Evolutionary conservation across 2,888 invertebrate species (phyloP).

Genomic region (Sipha maydis): DNA sequence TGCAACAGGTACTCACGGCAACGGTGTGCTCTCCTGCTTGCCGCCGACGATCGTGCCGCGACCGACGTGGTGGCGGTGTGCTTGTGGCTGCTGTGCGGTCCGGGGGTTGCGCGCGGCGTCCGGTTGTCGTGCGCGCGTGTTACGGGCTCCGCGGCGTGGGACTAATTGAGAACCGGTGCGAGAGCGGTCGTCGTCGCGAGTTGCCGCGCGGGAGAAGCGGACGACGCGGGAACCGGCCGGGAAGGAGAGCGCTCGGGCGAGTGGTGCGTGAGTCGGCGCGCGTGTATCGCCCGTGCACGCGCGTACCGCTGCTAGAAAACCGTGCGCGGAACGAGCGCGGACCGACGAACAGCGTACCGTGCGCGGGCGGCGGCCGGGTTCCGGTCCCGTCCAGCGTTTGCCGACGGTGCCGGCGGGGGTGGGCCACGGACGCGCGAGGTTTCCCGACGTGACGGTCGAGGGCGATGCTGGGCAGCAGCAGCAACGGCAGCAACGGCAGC

Average conservation of each 20-base stretch:
- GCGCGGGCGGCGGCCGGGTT: too few species aligned
- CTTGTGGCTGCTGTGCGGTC: too few species aligned
- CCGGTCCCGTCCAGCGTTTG: too few species aligned
- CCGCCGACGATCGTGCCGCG: too few species aligned
- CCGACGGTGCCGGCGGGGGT: too few species aligned
- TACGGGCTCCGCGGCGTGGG: not conserved
- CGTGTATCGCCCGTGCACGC: not conserved
- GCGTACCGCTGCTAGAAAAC: not conserved
- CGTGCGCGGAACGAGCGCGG: not conserved
- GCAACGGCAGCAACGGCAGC: not conserved
- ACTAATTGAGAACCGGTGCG: too few species aligned
- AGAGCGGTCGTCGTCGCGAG: not conserved
- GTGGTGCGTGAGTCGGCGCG: not conserved
- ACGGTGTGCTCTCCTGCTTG: too few species aligned
- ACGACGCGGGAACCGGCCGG: not conserved
- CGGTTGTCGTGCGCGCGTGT: not conserved
- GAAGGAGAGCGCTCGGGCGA: not conserved
- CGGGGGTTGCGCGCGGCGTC: too few species aligned
- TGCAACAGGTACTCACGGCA: too few species aligned
- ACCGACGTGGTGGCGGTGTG: too few species aligned
- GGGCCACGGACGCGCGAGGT: too few species aligned
- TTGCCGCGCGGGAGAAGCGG: not conserved
- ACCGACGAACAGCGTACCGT: not conserved
- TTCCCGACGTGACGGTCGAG: too few species aligned
- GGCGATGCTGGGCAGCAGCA: not conserved